Conservation (phyloP, 2,888 invertebrate species). For the Erpobdella octoculata region DNA sequence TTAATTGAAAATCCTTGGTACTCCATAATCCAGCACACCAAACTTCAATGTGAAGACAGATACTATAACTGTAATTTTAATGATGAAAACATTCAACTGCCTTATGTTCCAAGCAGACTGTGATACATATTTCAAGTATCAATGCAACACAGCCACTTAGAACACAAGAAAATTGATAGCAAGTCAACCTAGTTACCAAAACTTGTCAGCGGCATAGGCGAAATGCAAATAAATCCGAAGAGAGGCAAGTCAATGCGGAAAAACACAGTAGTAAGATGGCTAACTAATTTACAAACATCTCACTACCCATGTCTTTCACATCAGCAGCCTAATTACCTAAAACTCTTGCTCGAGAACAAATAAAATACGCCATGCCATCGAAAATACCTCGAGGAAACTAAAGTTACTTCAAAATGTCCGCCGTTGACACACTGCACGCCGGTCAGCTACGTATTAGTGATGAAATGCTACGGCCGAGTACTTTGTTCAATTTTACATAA, state of each 20-base stretch:
- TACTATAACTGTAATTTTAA: too few relatives aligned
- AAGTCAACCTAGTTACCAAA: background rate
- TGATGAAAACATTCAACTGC: background rate
- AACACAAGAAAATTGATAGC: constrained; percentile 15
- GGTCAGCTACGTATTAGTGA: background rate
- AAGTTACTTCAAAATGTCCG: background rate
- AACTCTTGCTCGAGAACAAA: background rate
- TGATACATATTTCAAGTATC: constrained; percentile 13
- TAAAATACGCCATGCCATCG: background rate
- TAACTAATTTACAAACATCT: constrained; percentile 19
- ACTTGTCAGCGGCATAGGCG: background rate
- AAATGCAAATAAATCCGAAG: background rate
- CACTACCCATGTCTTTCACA: constrained; percentile 31
- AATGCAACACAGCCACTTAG: constrained; percentile 24
- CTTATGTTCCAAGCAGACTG: constrained; percentile 27
- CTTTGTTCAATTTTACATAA: constrained; percentile 5
- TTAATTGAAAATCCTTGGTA: background rate
- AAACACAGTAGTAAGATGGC: constrained; percentile 28
- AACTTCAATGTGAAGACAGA: too few relatives aligned
- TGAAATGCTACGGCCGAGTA: background rate
- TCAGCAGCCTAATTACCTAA: constrained; percentile 9
- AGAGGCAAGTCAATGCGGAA: constrained; percentile 22
- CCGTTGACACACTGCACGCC: background rate
- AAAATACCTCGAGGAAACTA: background rate
- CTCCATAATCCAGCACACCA: too few relatives aligned